Base-by-base conservation (phyloP, 92 coral and sea anemone genomes). In the Actinostola sp. region DNA sequence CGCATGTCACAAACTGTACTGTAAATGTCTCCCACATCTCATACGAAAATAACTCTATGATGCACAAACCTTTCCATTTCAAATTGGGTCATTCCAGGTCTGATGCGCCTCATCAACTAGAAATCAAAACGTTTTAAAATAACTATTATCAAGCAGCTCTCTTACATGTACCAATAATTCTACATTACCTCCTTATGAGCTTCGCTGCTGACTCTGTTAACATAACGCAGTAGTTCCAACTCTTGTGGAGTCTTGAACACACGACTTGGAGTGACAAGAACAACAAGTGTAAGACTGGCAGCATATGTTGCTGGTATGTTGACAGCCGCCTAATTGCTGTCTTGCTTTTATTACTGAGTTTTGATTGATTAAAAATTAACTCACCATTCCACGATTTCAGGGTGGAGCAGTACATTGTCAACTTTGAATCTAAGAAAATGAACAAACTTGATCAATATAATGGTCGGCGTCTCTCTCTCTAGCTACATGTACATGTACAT, bases 211-310 rank as follows among this genome's bases (percentile, higher is more conserved):
- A 93, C 86, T 71, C 84, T 86, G 80, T 88, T 87, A 24, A 77
- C 91, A 75, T 81, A 93, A 51, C 98, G 96, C 65, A 93, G 68
- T 41, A 93, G 92, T 41, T 93, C 98, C 29, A 93, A 64, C 39
- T 93, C 98, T 63, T 93, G 93, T 21, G 96, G 92, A 32, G 97
- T 93, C 78, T 93, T 93, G 84, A 93, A 83, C 14, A 93, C 98
- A 75, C 98, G 98, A 62, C 98, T 93, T 35, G 1, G n/a, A n/a
- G n/a, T n/a, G n/a, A n/a, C n/a, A n/a, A 51, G 34, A 57, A 56
- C 8, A 55, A 15, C 42, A 24, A 70, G 0, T 34, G 14, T 63
- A 1, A 63, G 52, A 36, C 11, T 19, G 21, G n/a, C n/a, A n/a
- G n/a, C n/a, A n/a, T n/a, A n/a, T n/a, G n/a, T n/a, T n/a, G n/a